Evolutionary conservation across 2,113 vertebrate genomes (phyloP), one percentile per base, ranked within the genome.

Genomic region (Aspiorhynchus laticeps): DNA sequence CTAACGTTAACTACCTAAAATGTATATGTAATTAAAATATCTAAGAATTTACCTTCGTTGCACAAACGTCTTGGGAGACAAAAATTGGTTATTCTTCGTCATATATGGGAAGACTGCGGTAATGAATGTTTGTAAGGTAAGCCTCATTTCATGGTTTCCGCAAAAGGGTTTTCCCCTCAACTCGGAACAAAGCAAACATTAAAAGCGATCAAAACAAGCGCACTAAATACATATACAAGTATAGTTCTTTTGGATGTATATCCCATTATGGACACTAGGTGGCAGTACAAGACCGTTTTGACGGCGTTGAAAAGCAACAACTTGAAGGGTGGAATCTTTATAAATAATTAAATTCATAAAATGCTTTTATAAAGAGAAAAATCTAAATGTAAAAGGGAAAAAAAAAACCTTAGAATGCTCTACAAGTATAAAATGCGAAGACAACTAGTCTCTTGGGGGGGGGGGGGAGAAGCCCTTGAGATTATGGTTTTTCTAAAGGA

Each of bases 201-300:
- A 69, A 31, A 69, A 36, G 2, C 19, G 17, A 71, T 7, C 12
- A 73, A 73, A 38, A 73, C 14, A 73, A 38, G 2, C 7, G 19
- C 7, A 73, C 36, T 28, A 14, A 63, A 65, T 19, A 53, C 43
- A 2, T 33, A 69, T 28, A 41, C 0, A 17, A 5, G 1, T 7
- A 1, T 24, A 2, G 6, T 7, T 17, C 0, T 41, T 74, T n/a
- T 43, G 5, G 10, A 24, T 26, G 11, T 0, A 9, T 41, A 1
- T n/a, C 41, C 7, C 26, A 15, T 17, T 17, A 3, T 63, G 5
- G 36, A 74, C 84, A 83, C 74, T 61, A 73, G 84, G 53, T 56
- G 31, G 63, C 87, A 78, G 84, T 17, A 26, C 8, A 59, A 46
- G 11, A 73, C 17, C 1, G 61, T 7, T 24, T 61, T 69, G 26